Evolutionary conservation across 2,113 vertebrate genomes (phyloP).

Genomic region (Calonectris borealis): DNA sequence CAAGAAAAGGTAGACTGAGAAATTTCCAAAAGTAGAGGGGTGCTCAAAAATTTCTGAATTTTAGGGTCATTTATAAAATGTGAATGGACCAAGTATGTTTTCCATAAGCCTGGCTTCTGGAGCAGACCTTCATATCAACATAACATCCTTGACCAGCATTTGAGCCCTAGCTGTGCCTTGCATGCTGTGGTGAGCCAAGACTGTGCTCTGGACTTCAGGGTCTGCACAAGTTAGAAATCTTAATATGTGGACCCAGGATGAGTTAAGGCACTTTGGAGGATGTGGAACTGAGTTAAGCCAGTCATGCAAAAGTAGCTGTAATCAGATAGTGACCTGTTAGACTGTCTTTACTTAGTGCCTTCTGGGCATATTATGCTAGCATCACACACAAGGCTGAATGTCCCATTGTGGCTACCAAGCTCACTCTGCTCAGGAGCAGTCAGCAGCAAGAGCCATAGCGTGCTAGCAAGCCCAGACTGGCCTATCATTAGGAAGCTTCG

Average conservation of each 20-base stretch:
- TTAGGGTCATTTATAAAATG: neutral
- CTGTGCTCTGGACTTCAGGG: neutral
- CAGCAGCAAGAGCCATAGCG: neutral
- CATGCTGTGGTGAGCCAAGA: neutral
- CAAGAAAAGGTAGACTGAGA: neutral
- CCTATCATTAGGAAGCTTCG: neutral
- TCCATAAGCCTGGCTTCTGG: neutral
- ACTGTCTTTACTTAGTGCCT: neutral
- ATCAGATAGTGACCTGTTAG: neutral
- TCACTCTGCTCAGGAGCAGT: neutral
- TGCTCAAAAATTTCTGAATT: neutral
- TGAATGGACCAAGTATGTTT: neutral
- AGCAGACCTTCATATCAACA: neutral
- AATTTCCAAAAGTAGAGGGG: neutral
- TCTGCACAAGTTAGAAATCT: neutral
- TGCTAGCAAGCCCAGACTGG: neutral
- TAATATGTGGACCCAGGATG: too few relatives aligned
- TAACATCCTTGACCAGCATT: neutral
- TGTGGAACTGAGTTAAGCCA: neutral
- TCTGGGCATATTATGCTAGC: neutral
- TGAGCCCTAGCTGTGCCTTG: neutral
- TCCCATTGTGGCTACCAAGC: neutral
- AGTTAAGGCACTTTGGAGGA: neutral
- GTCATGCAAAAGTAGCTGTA: neutral
- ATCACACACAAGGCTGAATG: neutral